phyloP scores from a whole-genome alignment of 2,888 invertebrate genomes.

The Odontomyia ornata region DNA sequence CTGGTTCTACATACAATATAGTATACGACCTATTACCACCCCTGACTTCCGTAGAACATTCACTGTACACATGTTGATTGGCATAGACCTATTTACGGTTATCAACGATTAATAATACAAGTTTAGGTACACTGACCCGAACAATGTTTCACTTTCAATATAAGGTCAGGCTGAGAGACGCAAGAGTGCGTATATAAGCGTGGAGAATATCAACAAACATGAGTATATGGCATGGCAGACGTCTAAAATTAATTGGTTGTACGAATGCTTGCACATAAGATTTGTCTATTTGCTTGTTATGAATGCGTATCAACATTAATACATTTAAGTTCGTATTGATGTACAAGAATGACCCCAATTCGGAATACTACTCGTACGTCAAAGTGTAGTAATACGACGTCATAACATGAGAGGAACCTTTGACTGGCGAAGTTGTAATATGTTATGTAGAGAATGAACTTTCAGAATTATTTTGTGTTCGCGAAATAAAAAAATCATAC shows the following conservation, averaged over 20 bases:
- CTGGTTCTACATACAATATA: too few species aligned
- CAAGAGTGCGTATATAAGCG: not conserved
- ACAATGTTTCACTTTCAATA: constrained; percentile 49
- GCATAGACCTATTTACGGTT: constrained; percentile 48
- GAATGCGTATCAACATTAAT: not conserved
- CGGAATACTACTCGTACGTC: too few species aligned
- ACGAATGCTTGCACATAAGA: constrained; percentile 20
- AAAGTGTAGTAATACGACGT: too few species aligned
- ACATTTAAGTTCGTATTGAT: too few species aligned
- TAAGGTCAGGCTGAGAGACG: constrained; percentile 40
- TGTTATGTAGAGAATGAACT: too few species aligned
- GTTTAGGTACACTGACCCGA: constrained; percentile 48
- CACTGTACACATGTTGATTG: constrained; percentile 44
- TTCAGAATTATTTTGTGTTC: too few species aligned
- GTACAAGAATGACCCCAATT: too few species aligned
- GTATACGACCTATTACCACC: not conserved
- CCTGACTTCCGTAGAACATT: not conserved
- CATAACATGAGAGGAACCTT: too few species aligned
- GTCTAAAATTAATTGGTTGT: constrained; percentile 31
- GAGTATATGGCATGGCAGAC: not conserved
- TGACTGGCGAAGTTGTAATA: too few species aligned
- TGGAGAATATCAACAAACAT: not conserved
- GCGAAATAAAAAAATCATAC: too few species aligned
- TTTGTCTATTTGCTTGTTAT: not conserved
- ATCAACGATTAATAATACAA: constrained; percentile 49